Evolutionary conservation across 2,113 vertebrate genomes (phyloP).

Genomic region (Rhombomys opimus): DNA sequence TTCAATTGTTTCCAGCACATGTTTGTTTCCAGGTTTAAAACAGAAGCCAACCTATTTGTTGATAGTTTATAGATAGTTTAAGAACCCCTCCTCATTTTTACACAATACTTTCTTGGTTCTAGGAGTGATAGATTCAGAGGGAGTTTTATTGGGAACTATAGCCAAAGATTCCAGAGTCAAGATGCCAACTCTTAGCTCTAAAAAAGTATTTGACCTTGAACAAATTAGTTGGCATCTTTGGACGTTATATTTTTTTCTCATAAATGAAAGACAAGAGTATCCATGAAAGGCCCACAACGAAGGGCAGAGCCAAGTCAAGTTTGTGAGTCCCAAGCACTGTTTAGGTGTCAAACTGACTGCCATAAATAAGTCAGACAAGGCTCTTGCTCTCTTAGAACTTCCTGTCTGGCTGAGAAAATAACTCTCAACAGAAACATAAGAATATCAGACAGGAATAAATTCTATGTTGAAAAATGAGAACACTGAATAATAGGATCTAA

Average conservation of each 20-base stretch:
- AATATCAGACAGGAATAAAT: neutral
- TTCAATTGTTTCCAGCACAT: neutral
- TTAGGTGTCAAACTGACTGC: neutral
- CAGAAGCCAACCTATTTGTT: constrained; percentile 15
- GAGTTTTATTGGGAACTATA: neutral
- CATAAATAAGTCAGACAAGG: neutral
- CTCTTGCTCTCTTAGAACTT: neutral
- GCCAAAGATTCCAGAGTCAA: neutral
- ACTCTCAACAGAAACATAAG: neutral
- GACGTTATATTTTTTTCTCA: neutral
- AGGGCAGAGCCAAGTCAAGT: neutral
- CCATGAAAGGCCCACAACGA: fast-evolving
- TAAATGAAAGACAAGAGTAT: neutral
- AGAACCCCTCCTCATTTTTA: neutral
- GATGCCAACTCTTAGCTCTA: neutral
- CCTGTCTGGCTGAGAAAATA: neutral
- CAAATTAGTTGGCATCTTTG: neutral
- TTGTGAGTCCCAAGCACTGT: neutral
- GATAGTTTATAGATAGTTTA: neutral
- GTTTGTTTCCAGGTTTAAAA: neutral
- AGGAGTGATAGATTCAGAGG: neutral
- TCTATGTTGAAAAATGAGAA: neutral
- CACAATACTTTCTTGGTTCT: neutral
- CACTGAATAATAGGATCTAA: neutral
- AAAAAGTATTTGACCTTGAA: neutral